These are phyloP conservation scores for Drosophila tanythrix DNA, from an alignment of 2,888 invertebrate genomes.

Conservation along the genomic window DNA sequence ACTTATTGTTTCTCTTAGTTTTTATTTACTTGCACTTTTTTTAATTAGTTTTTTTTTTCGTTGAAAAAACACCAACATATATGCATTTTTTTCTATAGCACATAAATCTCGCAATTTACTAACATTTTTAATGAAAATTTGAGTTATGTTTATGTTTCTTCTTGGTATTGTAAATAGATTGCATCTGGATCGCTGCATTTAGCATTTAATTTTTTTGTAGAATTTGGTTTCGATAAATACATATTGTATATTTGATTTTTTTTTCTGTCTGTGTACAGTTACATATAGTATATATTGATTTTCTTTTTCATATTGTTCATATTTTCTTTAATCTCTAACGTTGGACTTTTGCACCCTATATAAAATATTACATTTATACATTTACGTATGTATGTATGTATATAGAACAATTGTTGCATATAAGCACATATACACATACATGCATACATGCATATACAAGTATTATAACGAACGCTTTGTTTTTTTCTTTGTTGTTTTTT, in stretches of 20 bases:
- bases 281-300: slow-evolving; percentile 5
- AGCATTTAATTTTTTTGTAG: slow-evolving; percentile 36
- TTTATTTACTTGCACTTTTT: slow-evolving; percentile 16
- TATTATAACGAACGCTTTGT: slow-evolving; percentile 39
- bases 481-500: slow-evolving; percentile 1
- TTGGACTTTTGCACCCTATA: slow-evolving; percentile 70
- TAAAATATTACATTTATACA: slow-evolving; percentile 25
- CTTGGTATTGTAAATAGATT: slow-evolving; percentile 70
- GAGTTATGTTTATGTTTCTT: neutral
- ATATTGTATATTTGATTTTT: slow-evolving; percentile 20
- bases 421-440: neutral
- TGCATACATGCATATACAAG: slow-evolving; percentile 4
- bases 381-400: slow-evolving; percentile 23
- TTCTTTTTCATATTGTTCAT: neutral
- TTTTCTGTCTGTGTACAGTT: slow-evolving; percentile 7
- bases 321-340: slow-evolving; percentile 32
- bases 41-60: neutral
- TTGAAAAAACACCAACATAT: slow-evolving; percentile 3
- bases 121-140: slow-evolving; percentile 19
- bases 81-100: slow-evolving; percentile 3
- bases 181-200: slow-evolving; percentile 62
- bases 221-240: slow-evolving; percentile 64
- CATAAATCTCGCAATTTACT: slow-evolving; percentile 1
- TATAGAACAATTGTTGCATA: slow-evolving; percentile 30
- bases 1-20: slow-evolving; percentile 7